Evolutionary conservation across 2,113 vertebrate genomes (phyloP), one percentile per base, ranked within the genome.

Genomic region (Larimichthys crocea): DNA sequence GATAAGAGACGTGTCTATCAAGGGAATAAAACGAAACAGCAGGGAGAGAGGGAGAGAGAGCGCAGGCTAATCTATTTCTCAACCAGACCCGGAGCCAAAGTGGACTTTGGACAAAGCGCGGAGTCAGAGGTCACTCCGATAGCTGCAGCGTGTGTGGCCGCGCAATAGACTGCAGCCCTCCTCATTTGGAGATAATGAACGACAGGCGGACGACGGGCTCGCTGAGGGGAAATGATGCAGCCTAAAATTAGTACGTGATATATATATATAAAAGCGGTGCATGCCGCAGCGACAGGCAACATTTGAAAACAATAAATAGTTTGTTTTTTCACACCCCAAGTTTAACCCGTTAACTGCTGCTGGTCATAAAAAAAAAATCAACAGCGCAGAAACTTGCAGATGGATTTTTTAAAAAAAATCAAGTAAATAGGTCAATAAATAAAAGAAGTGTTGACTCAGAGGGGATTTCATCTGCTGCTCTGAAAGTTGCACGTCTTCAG

Each of bases 121-220:
- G 88, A 89, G 88, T 87, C 90, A 93, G 83, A 91, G 90, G 90
- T 90, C 89, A 92, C 16, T 20, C n/a, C 19, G 86, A 90, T 82
- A 90, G 48, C 79, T 69, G 61, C 89, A 20, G 84, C 76, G 83
- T 83, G 83, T 86, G 81, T 86, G 83, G 79, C 73, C 81, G 64
- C 15, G 73, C 59, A 19, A 8, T 0, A 67, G 40, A 57, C 3
- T 16, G 72, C 76, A 57, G 10, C 20, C n/a, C 53, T 31, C 44
- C 50, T 50, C 70, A 4, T 20, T 56, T 61, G 42, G 11, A 10
- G 10, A 79, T 73, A 77, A 76, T 70, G 7, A 82, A 31, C 66
- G 26, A 40, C 70, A 29, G 19, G 12, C 60, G 63, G 49, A 17
- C 3, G 56, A n/a, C 5, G 17, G 19, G 15, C 64, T 74, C 60